Evolutionary conservation across 1,140 invertebrate species (phyloP), one percentile per base, ranked within the genome.

Genomic region (Drosophila kurseongensis): DNA sequence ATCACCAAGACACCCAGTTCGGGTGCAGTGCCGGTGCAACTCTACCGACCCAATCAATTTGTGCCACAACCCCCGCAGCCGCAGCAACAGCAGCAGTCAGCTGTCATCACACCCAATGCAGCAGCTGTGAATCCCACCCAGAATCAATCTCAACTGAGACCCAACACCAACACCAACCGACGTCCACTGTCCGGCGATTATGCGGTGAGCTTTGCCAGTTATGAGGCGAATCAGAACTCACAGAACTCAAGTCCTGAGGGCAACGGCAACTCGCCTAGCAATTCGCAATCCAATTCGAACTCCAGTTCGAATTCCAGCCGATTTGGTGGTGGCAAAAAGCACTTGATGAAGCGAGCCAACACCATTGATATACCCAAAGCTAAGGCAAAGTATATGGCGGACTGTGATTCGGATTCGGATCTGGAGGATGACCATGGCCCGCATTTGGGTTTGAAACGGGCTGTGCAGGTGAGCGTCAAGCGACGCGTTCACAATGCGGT

Each of bases 301-400:
- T 71, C 67, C 3, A 71, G 66, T 44, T 58, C 68, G 6, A 71
- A 23, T 14, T 44, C 59, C 44, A 65, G 12, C 13, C 93, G 95
- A 72, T 96, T 95, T 68, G 94, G 92, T 29, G 78, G 83, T 36
- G 94, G 92, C 40, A 96, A 96, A 78, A 96, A 96, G 80, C 93
- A 95, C 4, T 95, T 96, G 75, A 97, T 97, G 94, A 97, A 97
- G 93, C 93, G 97, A 23, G 96, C 96, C 0, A 97, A 97, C 65
- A 97, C 97, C 2, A 97, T 97, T 66, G 96, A 97, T 82, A 97
- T 97, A 84, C 96, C 96, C 1, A 96, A 96, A 85, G 95, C 78
- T 0, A 90, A 91, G 52, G 72, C 72, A 23, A 90, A 83, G 55
- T 91, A 77, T 5, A 77, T 72, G 45, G 44, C 68, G 2, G 80